Percentiles rank a stretch among this genome's conserved stretches.
phyloP scores from a whole-genome alignment of 2,888 invertebrate genomes.

The Xestia ashworthii region DNA sequence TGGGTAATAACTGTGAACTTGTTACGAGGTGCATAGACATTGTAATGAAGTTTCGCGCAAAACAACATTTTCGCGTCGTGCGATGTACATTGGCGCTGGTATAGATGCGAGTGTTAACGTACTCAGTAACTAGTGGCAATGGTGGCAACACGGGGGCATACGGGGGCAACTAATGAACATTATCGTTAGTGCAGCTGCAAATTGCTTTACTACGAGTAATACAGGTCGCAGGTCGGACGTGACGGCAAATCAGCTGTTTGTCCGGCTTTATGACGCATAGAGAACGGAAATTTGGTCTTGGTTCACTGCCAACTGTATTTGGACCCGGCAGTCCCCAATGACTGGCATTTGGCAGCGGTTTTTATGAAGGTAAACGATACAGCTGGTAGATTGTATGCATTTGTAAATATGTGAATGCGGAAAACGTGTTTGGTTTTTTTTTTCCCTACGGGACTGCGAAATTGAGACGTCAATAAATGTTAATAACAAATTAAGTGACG shows the following conservation, averaged over 20 bases:
- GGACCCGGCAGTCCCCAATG: constrained; percentile 28
- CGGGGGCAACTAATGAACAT: constrained; percentile 60
- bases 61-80: constrained; percentile 36
- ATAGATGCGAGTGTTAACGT: constrained; percentile 43
- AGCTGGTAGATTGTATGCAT: constrained; percentile 42
- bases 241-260: constrained; percentile 41
- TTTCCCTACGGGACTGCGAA: background rate
- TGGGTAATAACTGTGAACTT: constrained; percentile 35
- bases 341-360: constrained; percentile 38
- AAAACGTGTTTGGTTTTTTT: background rate
- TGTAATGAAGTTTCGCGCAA: constrained; percentile 42
- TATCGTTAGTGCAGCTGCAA: constrained; percentile 63
- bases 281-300: constrained; percentile 33
- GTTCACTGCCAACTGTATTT: constrained; percentile 52
- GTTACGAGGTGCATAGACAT: constrained; percentile 48
- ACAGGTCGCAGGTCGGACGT: constrained; percentile 51
- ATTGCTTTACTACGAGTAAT: constrained; percentile 54
- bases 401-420: constrained; percentile 15
- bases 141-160: constrained; percentile 32
- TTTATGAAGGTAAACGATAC: constrained; percentile 45
- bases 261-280: constrained; percentile 52
- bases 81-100: constrained; percentile 23
- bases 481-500: background rate
- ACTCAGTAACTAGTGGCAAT: constrained; percentile 43
- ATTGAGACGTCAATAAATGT: background rate